Evolutionary conservation across 2,113 vertebrate genomes (phyloP), one percentile per base, ranked within the genome.

Genomic region (Saguinus midas): DNA sequence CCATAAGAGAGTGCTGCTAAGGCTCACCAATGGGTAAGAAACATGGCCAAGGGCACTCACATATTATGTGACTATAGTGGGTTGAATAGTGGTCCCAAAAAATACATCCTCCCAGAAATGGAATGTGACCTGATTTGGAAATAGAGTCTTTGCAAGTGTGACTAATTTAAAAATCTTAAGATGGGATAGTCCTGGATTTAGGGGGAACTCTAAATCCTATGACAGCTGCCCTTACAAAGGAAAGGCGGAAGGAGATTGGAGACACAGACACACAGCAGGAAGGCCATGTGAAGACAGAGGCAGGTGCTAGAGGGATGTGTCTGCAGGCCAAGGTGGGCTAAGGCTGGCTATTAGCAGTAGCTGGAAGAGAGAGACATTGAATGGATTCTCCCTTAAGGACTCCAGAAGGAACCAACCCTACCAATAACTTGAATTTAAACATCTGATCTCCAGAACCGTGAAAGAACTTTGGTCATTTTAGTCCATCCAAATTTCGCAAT

Each of bases 41-140:
- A 72, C 10, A 40, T 0, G 8, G 11, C 58, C 18, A 20, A 32
- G 45, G 50, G 23, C 8, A 6, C 35, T 64, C 0, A 0, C 16
- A 25, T 21, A 6, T 5, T 17, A 70, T 16, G 21, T 3, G 16
- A 23, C 25, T 18, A 3, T 3, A 0, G 25, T 4, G 2, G 11
- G 6, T 3, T 10, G 29, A 55, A 40, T 13, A 50, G 52, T 40
- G 52, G 5, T 1, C 45, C 52, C 50, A 3, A 5, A 64, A 70
- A 29, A 68, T 1, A 20, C 0, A 5, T 35, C 21, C 27, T 3
- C 45, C 29, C 11, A 55, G 50, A 89, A 40, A 27, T 50, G 35
- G 58, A 75, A 52, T 13, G 37, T 17, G 37, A 66, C 23, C 40
- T 45, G 25, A 27, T 75, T 12, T 57, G 50, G 61, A 94, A 76